Conservation (phyloP, 2,888 invertebrate species). For the Acanthosepion esculentum region DNA sequence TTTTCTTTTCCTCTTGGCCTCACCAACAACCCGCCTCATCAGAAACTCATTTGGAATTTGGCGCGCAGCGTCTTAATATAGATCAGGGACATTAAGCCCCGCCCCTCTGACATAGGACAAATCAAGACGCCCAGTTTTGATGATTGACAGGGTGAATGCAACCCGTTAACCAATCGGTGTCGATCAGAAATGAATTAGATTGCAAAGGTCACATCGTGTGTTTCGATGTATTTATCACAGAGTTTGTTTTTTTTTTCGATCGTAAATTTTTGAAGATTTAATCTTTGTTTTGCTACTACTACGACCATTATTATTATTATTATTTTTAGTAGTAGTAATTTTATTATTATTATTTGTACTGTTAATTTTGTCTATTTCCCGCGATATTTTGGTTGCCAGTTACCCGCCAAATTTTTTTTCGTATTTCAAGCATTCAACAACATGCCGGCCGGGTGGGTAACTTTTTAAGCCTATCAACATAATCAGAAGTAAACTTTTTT, state of each 20-base stretch:
- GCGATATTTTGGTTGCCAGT: neutral
- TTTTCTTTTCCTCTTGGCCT: too few relatives aligned
- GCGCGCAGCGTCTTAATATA: neutral
- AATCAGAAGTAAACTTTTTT: neutral
- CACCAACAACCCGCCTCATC: too few relatives aligned
- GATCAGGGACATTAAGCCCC: neutral
- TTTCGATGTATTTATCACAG: too few relatives aligned
- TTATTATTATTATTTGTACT: neutral
- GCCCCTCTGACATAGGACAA: neutral
- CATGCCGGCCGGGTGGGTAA: neutral
- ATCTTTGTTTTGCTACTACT: neutral
- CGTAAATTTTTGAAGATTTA: too few relatives aligned
- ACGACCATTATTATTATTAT: neutral
- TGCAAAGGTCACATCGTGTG: too few relatives aligned
- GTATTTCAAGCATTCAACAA: neutral
- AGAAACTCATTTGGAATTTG: neutral
- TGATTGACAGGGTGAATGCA: neutral
- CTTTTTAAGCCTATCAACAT: too few relatives aligned
- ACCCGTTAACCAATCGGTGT: neutral
- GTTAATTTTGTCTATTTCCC: neutral
- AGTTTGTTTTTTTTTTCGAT: too few relatives aligned
- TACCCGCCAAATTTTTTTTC: neutral
- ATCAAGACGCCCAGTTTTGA: neutral
- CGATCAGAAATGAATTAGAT: too few relatives aligned
- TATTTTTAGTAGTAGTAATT: neutral